Base-by-base conservation (phyloP, 2,797 vertebrate species). In the Hyperoplus immaculatus region DNA sequence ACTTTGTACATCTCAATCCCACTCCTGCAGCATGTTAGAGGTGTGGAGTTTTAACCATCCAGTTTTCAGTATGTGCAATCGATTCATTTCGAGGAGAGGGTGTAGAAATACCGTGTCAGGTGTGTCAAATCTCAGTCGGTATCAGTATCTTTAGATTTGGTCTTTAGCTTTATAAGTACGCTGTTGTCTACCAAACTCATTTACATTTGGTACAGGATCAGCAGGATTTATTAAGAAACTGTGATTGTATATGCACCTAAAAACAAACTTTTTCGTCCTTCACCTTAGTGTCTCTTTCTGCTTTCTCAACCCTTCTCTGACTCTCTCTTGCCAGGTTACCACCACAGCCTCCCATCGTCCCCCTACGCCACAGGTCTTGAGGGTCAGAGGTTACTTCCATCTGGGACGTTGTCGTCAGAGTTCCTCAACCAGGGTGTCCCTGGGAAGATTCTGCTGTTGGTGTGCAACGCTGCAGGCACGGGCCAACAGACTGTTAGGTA, bases 401-500 rank as follows among this genome's bases (percentile, higher is more conserved):
- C 94, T 0, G 93, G 94, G 0, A 88, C 97, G 0, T 36, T 94
- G 84, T 97, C 97, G 0, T 96, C 96, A 0, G 97, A 97, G 83
- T 95, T 96, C 80, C 94, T 96, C 83, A 95, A 96, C 80, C 93
- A 95, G 6, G 89, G 90, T 0, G 70, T 80, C 0, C 87, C 94
- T 0, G 82, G 91, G 57, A 96, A 95, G 93, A 91, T 98, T 54
- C 92, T 97, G 18, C 91, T 99, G 82, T 93, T 99, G 90, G 94
- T 98, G 87, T 99, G 98, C 89, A 97, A 98, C 73, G 88, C 95
- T 0, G 95, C 95, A 0, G 96, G 96, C 2, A 64, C 90, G 0
- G 96, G 96, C 5, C 95, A 96, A 11, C 96, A 95, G 71, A 93
- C 94, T 0, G 87, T 94, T 41, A 96, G 98, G 98, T 98, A 95